These are phyloP conservation scores for Hormaphis cornu DNA, from an alignment of 1,140 invertebrate species.

Conservation along the genomic window DNA sequence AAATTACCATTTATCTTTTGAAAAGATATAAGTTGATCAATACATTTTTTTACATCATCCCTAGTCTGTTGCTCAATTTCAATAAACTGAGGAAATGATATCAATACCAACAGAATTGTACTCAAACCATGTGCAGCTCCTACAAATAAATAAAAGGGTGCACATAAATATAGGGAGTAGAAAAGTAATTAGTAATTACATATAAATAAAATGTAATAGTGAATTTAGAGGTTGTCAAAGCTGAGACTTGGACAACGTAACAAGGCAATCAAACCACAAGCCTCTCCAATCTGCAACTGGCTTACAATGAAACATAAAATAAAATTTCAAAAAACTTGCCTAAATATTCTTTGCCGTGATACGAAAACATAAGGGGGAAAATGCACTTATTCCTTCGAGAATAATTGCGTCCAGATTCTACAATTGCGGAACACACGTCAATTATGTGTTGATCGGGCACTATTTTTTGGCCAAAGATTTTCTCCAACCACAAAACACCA, in stretches of 20 bases:
- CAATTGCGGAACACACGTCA: conserved; percentile 56
- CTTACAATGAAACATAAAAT: too few species aligned
- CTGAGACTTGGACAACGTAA: too few species aligned
- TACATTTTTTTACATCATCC: conserved; percentile 46
- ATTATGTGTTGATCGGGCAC: conserved; percentile 49
- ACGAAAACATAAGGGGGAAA: conserved; percentile 72
- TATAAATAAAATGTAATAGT: too few species aligned
- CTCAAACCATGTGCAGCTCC: conserved; percentile 70
- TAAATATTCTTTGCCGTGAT: conserved; percentile 75
- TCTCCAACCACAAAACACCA: conserved; percentile 62
- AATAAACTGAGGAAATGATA: conserved; percentile 57
- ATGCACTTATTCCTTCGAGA: conserved; percentile 48
- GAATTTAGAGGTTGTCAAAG: too few species aligned
- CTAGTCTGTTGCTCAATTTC: conserved; percentile 47
- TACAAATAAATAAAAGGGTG: conserved; percentile 37
- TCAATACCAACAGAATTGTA: conserved; percentile 53
- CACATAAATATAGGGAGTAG: too few species aligned
- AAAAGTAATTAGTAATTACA: too few species aligned
- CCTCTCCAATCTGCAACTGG: too few species aligned
- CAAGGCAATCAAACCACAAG: too few species aligned
- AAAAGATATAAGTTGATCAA: conserved; percentile 55
- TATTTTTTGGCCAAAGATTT: conserved; percentile 48
- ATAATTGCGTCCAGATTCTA: conserved; percentile 61
- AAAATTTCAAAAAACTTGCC: conserved; percentile 41
- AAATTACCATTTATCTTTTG: conserved; percentile 66